A percentile compares a stretch with the other conserved stretches of the same genome.
Evolutionary conservation across 2,888 invertebrate species (phyloP).

Genomic region (Malacosoma neustria): DNA sequence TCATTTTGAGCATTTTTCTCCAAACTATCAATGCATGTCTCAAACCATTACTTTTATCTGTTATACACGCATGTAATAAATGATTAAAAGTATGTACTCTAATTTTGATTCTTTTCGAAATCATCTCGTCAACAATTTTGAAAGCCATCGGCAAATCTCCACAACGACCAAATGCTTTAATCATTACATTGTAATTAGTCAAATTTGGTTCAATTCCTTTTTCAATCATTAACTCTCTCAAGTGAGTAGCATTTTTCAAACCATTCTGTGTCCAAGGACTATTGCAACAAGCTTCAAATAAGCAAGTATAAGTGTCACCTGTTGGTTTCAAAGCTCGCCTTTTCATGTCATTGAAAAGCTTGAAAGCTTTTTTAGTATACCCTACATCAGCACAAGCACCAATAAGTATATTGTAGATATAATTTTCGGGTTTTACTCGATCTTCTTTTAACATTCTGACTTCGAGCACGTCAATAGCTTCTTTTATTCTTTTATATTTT

Average conservation of each 20-base stretch:
- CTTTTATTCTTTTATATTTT: constrained; percentile 77
- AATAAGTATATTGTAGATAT: constrained; percentile 89
- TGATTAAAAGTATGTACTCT: constrained; percentile 83
- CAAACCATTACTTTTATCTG: constrained; percentile 86
- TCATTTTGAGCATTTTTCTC: constrained; percentile 83
- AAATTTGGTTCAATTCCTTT: constrained; percentile 81
- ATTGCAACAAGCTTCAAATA: constrained; percentile 93
- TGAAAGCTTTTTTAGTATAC: constrained; percentile 89
- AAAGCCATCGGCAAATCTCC: constrained; percentile 87
- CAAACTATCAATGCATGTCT: constrained; percentile 89
- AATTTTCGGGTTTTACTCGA: constrained; percentile 83
- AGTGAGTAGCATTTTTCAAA: constrained; percentile 77
- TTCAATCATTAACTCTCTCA: constrained; percentile 80
- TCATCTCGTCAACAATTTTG: constrained; percentile 89
- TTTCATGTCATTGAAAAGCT: constrained; percentile 89
- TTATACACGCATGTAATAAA: constrained; percentile 88
- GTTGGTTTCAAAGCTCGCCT: constrained; percentile 79
- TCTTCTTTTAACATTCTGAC: constrained; percentile 85
- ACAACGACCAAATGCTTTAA: constrained; percentile 92
- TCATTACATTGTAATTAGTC: constrained; percentile 90
- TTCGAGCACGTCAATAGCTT: constrained; percentile 87
- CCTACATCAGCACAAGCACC: constrained; percentile 88
- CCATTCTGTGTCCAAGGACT: constrained; percentile 82
- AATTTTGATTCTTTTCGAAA: constrained; percentile 74
- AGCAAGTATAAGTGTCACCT: constrained; percentile 85